phyloP scores from a whole-genome alignment of 2,888 invertebrate species.

The Megamerina dolium region DNA sequence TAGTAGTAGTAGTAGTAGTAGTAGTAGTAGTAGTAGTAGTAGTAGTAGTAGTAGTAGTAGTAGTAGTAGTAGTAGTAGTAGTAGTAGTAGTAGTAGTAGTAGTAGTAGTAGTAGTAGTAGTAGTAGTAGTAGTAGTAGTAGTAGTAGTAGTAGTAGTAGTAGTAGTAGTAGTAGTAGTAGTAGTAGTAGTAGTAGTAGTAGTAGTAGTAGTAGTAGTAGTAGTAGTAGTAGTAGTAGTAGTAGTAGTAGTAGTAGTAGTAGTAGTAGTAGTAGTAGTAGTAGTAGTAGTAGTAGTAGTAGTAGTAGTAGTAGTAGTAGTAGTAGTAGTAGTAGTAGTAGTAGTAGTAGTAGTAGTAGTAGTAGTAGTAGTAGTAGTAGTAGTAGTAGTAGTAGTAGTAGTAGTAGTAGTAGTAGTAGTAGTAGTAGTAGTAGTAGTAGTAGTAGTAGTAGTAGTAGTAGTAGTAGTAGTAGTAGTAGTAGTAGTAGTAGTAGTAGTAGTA shows the following conservation, averaged over 20 bases:
- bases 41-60: not conserved
- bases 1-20: not conserved
- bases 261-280: not conserved
- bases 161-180: not conserved
- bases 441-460: not conserved
- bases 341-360: not conserved
- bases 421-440: slow-evolving; percentile 1
- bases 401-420: not conserved
- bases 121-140: not conserved
- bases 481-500: not conserved
- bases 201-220: not conserved
- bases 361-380: no score
- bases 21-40: not conserved
- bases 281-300: not conserved
- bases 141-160: not conserved
- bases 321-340: not conserved
- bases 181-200: not conserved
- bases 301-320: not conserved
- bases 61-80: not conserved
- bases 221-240: not conserved
- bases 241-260: not conserved
- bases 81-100: not conserved
- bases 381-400: not conserved
- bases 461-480: slow-evolving; percentile 1
- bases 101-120: not conserved